Percentiles rank a stretch among this genome's conserved stretches.
Evolutionary conservation across 2,888 invertebrate species (phyloP).

Genomic region (Cephus spinipes): DNA sequence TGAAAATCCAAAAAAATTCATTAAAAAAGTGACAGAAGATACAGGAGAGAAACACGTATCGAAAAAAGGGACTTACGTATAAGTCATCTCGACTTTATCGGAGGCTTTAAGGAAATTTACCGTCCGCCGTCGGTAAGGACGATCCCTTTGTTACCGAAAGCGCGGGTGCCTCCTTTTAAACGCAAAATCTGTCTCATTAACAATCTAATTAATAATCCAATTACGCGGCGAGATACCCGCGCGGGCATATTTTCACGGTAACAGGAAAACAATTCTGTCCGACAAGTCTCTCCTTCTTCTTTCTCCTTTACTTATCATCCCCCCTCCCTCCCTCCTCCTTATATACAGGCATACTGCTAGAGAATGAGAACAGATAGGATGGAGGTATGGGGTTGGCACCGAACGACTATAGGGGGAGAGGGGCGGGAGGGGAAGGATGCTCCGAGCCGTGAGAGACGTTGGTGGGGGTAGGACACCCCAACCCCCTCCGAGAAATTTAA

Average conservation of each 20-base stretch:
- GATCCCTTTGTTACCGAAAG: conserved; percentile 35
- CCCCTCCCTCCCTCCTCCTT: conserved; percentile 18
- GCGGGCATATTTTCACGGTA: conserved; percentile 57
- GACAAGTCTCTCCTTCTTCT: conserved; percentile 26
- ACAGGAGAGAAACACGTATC: neutral
- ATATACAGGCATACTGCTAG: neutral
- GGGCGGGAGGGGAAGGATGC: neutral
- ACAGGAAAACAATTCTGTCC: conserved; percentile 58
- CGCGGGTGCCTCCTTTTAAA: conserved; percentile 32
- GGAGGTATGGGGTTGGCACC: neutral
- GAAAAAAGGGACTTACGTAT: neutral
- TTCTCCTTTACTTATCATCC: neutral
- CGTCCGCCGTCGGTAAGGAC: conserved; percentile 31
- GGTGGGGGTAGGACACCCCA: conserved; percentile 4
- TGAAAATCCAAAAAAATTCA: neutral
- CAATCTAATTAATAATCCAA: conserved; percentile 66
- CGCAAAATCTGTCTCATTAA: conserved; percentile 61
- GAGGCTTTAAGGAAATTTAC: neutral
- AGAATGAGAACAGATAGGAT: neutral
- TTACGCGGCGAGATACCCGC: conserved; percentile 56
- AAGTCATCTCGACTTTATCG: neutral
- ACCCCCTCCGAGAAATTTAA: conserved; percentile 53
- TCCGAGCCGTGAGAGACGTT: conserved; percentile 2
- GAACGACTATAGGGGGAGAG: conserved; percentile 33
- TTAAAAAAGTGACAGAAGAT: neutral